These are phyloP conservation scores for Microcebus lehilahytsara DNA, from an alignment of 2,113 vertebrate species.

Conservation along the genomic window DNA sequence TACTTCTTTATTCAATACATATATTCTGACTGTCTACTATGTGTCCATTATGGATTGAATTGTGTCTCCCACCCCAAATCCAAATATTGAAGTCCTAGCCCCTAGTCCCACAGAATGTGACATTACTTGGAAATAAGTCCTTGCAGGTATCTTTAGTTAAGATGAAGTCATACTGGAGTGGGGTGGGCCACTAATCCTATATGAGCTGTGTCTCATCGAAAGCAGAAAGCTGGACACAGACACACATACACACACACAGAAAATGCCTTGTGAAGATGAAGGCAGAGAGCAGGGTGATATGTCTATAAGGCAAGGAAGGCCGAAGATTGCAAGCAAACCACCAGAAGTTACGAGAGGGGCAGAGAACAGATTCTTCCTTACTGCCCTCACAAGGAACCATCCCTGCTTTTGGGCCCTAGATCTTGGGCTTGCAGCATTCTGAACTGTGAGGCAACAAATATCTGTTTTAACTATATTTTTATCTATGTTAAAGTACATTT, in stretches of 20 bases:
- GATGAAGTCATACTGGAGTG: not conserved
- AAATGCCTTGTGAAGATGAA: not conserved
- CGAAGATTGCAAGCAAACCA: not conserved
- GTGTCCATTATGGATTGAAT: not conserved
- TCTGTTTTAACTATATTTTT: not conserved
- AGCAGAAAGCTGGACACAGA: not conserved
- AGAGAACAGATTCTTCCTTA: not conserved
- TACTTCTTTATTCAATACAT: not conserved
- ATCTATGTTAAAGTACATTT: not conserved
- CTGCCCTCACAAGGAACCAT: not conserved
- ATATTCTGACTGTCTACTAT: not conserved
- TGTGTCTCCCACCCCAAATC: not conserved
- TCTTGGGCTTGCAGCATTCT: not conserved
- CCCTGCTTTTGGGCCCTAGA: not conserved
- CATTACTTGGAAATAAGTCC: not conserved
- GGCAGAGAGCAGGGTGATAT: not conserved
- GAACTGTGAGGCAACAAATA: not conserved
- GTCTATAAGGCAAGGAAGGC: not conserved
- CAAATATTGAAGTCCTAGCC: not conserved
- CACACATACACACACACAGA: not conserved
- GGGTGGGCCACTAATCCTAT: not conserved
- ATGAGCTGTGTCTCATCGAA: not conserved
- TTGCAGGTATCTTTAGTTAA: not conserved
- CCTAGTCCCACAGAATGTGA: not conserved
- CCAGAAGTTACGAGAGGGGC: not conserved